These are phyloP conservation scores for Melikaiella ostensackeni DNA, from an alignment of 2,888 invertebrate genomes.

Conservation along the genomic window DNA sequence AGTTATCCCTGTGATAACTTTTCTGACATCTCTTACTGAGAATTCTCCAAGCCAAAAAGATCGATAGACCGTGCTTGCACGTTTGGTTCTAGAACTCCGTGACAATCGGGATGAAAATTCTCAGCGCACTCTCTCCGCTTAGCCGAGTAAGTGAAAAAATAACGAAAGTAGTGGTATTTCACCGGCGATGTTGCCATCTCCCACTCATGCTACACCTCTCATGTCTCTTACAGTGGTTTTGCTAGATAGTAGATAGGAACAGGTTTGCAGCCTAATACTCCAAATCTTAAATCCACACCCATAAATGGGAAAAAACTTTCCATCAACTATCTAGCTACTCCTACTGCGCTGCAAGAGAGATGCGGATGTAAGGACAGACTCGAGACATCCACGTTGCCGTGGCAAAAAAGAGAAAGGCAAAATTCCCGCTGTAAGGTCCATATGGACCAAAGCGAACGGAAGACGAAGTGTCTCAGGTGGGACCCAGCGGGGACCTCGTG, in stretches of 20 bases:
- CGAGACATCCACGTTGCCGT: neutral
- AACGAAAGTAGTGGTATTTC: slow-evolving; percentile 73
- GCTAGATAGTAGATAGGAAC: too few relatives aligned
- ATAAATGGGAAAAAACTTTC: neutral
- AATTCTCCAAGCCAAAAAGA: too few relatives aligned
- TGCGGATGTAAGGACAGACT: neutral
- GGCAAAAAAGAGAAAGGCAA: too few relatives aligned
- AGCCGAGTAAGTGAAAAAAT: slow-evolving; percentile 80
- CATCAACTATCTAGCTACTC: neutral
- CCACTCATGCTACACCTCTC: slow-evolving; percentile 81
- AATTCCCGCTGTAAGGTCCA: too few relatives aligned
- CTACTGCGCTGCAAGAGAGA: neutral
- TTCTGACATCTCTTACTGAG: slow-evolving; percentile 60
- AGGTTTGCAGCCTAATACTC: too few relatives aligned
- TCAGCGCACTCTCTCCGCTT: slow-evolving; percentile 76
- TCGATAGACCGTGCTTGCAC: too few relatives aligned
- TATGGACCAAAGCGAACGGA: too few relatives aligned
- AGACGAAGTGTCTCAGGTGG: neutral
- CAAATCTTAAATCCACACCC: neutral
- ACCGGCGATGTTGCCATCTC: slow-evolving; percentile 58
- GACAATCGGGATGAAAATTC: slow-evolving; percentile 66
- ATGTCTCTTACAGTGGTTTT: slow-evolving; percentile 82
- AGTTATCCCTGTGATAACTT: slow-evolving; percentile 80
- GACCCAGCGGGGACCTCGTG: neutral
- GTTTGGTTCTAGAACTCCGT: slow-evolving; percentile 74